Percentiles rank a stretch among this genome's conserved stretches.
Evolutionary conservation across 2,113 vertebrate genomes (phyloP).

Genomic region (Cephalopterus ornatus): DNA sequence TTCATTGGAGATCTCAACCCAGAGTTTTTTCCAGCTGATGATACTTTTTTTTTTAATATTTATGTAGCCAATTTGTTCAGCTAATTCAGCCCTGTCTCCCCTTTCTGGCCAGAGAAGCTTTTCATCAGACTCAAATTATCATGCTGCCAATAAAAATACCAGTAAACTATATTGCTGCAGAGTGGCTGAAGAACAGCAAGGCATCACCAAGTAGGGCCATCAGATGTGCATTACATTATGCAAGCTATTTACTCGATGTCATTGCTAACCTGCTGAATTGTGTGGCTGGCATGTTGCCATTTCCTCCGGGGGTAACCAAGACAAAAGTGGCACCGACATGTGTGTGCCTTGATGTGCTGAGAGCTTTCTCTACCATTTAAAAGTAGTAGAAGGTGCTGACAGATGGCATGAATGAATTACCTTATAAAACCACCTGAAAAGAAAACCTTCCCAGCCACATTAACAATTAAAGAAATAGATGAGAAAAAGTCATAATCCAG

Average conservation of each 20-base stretch:
- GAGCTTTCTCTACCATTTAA: neutral
- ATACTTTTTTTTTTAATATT: neutral
- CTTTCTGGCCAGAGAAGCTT: neutral
- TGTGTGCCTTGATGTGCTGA: neutral
- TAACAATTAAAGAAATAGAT: slow-evolving; percentile 31
- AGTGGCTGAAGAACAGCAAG: neutral
- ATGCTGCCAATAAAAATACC: neutral
- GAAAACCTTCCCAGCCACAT: neutral
- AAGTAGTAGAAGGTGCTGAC: slow-evolving; percentile 33
- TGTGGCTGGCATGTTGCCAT: slow-evolving; percentile 26
- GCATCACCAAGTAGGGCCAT: neutral
- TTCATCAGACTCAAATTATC: slow-evolving; percentile 35
- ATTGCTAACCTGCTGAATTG: neutral
- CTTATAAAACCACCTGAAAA: slow-evolving; percentile 5
- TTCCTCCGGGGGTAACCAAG: slow-evolving; percentile 9
- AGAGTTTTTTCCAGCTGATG: neutral
- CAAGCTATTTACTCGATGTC: slow-evolving; percentile 9
- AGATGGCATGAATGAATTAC: neutral
- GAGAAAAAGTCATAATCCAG: neutral
- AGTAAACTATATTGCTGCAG: slow-evolving; percentile 10
- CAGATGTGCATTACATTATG: neutral
- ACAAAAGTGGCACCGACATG: slow-evolving; percentile 40
- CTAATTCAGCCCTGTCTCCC: neutral
- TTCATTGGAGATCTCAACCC: neutral
- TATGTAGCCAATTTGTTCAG: neutral